A percentile compares a stretch with the other conserved stretches of the same genome.
These are phyloP conservation scores for Drosophila mayaguana DNA, from an alignment of 2,888 invertebrate species.

Conservation along the genomic window DNA sequence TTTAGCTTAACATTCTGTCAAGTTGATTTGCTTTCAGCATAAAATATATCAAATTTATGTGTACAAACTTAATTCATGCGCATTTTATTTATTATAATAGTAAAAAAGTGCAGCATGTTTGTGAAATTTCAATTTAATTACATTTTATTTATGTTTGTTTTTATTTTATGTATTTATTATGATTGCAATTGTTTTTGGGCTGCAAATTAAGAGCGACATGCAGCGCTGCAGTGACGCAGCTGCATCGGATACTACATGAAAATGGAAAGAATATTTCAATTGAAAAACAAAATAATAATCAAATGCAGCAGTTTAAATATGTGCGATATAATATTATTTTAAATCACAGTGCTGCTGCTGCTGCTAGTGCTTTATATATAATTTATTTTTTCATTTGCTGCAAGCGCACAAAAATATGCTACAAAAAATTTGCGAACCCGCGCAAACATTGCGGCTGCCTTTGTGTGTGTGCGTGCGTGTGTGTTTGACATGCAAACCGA, in stretches of 20 bases:
- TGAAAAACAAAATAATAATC: conserved; percentile 15
- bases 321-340: conserved; percentile 41
- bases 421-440: conserved; percentile 28
- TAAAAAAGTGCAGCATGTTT: not conserved
- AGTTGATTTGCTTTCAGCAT: not conserved
- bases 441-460: conserved; percentile 33
- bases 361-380: conserved; percentile 7
- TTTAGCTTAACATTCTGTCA: conserved; percentile 2
- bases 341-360: conserved; percentile 31
- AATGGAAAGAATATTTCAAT: conserved; percentile 7
- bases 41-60: conserved; percentile 3
- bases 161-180: conserved; percentile 35
- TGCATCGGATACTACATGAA: conserved; percentile 4
- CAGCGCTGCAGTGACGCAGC: not conserved
- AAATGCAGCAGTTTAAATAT: conserved; percentile 40
- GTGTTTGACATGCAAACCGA: conserved; percentile 59
- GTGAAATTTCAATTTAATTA: conserved; percentile 44
- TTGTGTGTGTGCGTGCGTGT: conserved; percentile 16
- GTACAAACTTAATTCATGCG: conserved; percentile 2
- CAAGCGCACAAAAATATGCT: conserved; percentile 53
- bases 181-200: conserved; percentile 27
- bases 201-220: conserved; percentile 19
- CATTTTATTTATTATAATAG: not conserved
- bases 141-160: conserved; percentile 17
- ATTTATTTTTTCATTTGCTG: conserved; percentile 11